A percentile compares a stretch with the other conserved stretches of the same genome.
These are phyloP conservation scores for Scotopteryx bipunctaria DNA, from an alignment of 2,888 invertebrate species.

Conservation along the genomic window DNA sequence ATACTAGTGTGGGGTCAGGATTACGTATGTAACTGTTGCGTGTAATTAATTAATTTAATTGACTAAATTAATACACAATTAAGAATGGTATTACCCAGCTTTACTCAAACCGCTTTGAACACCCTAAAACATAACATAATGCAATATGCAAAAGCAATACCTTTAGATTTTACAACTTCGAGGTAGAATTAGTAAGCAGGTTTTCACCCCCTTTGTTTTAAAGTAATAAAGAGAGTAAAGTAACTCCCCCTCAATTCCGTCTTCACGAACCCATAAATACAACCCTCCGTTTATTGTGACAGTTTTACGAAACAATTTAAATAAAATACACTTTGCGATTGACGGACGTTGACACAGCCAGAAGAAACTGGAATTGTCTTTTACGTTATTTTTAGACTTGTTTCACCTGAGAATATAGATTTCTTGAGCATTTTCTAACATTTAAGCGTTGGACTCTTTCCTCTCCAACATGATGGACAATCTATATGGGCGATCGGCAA, in stretches of 20 bases:
- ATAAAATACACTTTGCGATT: slow-evolving; percentile 17
- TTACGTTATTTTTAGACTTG: neutral
- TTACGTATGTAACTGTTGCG: no score
- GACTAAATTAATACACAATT: no score
- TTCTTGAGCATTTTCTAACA: no score
- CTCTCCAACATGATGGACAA: no score
- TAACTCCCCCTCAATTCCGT: slow-evolving; percentile 15
- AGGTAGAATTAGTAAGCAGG: neutral
- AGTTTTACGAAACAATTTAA: slow-evolving; percentile 25
- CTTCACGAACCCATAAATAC: slow-evolving; percentile 26
- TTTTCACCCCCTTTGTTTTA: slow-evolving; percentile 10
- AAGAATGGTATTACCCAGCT: no score
- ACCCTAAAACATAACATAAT: neutral
- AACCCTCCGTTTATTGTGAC: slow-evolving; percentile 18
- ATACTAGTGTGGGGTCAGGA: no score
- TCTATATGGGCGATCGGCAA: no score
- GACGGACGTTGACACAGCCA: slow-evolving; percentile 1
- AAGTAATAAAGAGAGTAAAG: slow-evolving; percentile 23
- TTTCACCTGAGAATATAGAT: neutral
- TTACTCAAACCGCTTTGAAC: neutral
- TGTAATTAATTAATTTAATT: no score
- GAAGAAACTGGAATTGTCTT: neutral
- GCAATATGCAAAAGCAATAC: neutral
- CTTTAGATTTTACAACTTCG: neutral
- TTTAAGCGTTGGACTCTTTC: no score